Evolutionary conservation across 2,888 invertebrate species (phyloP).

Genomic region (Bimastos eiseni): DNA sequence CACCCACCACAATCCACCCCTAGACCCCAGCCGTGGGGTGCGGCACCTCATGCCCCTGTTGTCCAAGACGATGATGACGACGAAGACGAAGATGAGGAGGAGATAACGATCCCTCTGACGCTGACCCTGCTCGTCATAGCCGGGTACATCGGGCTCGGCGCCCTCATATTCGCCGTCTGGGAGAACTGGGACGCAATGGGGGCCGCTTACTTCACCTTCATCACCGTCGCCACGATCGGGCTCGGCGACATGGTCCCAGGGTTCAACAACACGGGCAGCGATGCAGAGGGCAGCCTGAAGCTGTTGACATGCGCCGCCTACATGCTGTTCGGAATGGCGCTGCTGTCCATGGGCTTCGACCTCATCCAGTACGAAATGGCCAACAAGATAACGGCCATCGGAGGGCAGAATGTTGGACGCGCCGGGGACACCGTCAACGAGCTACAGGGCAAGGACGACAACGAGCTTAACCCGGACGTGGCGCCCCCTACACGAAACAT

Average conservation of each 20-base stretch:
- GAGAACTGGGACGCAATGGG: slow-evolving; percentile 56
- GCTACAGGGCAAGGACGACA: slow-evolving; percentile 13
- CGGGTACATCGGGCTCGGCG: slow-evolving; percentile 60
- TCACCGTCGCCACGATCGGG: slow-evolving; percentile 61
- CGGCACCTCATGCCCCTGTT: neutral
- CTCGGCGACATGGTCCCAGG: slow-evolving; percentile 56
- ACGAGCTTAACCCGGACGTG: neutral
- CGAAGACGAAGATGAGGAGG: slow-evolving; percentile 53
- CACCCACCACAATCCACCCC: neutral
- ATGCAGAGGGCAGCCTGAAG: slow-evolving; percentile 47
- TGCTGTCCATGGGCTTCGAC: slow-evolving; percentile 62
- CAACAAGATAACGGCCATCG: neutral
- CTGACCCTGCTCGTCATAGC: slow-evolving; percentile 60
- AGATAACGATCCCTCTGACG: slow-evolving; percentile 60
- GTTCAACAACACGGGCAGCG: slow-evolving; percentile 37
- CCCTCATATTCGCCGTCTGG: slow-evolving; percentile 60
- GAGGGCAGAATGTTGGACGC: slow-evolving; percentile 23
- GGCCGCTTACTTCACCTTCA: slow-evolving; percentile 62
- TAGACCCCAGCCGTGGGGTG: neutral
- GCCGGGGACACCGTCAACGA: slow-evolving; percentile 28
- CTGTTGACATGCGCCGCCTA: slow-evolving; percentile 58
- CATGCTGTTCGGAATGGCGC: slow-evolving; percentile 61
- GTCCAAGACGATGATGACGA: slow-evolving; percentile 30
- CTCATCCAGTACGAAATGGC: slow-evolving; percentile 62
- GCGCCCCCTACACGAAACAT: neutral